Conservation (phyloP, 2,797 vertebrate genomes). For the Chelonia mydas region DNA sequence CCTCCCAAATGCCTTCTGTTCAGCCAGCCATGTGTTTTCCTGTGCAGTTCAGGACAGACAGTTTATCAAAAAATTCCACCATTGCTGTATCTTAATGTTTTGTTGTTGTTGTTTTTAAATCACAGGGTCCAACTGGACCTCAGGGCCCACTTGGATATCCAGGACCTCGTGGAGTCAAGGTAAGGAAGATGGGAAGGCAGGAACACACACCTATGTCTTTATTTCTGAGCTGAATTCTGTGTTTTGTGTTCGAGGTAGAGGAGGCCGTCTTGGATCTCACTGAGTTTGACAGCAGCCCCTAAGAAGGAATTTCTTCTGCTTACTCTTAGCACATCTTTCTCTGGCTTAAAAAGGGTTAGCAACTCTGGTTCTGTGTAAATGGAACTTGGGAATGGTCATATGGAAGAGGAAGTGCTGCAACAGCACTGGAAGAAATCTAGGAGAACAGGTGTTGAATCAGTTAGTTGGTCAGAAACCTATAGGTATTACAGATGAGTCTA, state of each 20-base stretch:
- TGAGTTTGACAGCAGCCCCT: not conserved
- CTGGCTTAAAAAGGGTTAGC: not conserved
- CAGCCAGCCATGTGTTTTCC: not conserved
- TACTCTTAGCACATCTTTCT: not conserved
- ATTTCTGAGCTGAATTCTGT: not conserved
- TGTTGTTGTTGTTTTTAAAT: not conserved
- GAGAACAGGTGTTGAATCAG: not conserved
- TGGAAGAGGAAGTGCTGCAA: not conserved
- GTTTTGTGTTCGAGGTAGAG: not conserved
- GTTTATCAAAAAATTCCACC: not conserved
- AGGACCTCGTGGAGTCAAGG: slow-evolving; percentile 96
- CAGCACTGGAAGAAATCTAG: not conserved
- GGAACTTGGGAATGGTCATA: not conserved
- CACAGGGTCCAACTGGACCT: slow-evolving; percentile 93
- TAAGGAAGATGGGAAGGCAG: slow-evolving; percentile 65
- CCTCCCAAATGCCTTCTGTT: not conserved
- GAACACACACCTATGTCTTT: accelerated
- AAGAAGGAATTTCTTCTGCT: not conserved
- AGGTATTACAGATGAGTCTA: not conserved
- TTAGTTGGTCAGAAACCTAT: not conserved
- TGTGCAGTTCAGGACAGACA: not conserved
- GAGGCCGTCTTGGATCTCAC: too few relatives aligned
- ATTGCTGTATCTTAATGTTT: not conserved
- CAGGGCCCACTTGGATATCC: slow-evolving; percentile 98
- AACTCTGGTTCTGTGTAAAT: not conserved